A percentile compares a stretch with the other conserved stretches of the same genome.
Conservation (phyloP, 2,888 invertebrate species). For the Caenorhabditis becei region DNA sequence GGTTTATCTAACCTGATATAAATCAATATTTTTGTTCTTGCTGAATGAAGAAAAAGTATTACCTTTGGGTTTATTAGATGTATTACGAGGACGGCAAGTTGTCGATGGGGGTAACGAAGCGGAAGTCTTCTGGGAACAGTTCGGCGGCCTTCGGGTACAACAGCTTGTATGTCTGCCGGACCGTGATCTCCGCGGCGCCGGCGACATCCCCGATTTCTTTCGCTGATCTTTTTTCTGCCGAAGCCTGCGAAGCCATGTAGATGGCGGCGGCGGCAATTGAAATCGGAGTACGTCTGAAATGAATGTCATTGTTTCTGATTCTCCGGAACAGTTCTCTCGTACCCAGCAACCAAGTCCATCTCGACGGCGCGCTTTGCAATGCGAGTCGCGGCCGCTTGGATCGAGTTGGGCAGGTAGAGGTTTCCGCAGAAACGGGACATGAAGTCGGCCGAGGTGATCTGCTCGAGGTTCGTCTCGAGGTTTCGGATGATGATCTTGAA, state of each 20-base stretch:
- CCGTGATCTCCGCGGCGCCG: conserved; percentile 98
- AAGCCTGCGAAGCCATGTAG: conserved; percentile 98
- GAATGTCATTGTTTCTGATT: background rate
- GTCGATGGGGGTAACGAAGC: conserved; percentile 94
- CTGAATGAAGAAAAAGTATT: conserved; percentile 3
- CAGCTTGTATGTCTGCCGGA: conserved; percentile 95
- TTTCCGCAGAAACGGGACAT: conserved; percentile 95
- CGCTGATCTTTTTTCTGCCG: conserved; percentile 93
- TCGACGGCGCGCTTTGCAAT: conserved; percentile 97
- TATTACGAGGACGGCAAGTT: conserved; percentile 87
- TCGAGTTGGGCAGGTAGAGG: conserved; percentile 86
- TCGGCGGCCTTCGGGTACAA: conserved; percentile 93
- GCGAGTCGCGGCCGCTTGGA: conserved; percentile 89
- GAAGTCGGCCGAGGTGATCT: conserved; percentile 98
- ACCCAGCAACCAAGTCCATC: conserved; percentile 85
- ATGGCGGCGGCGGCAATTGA: conserved; percentile 99
- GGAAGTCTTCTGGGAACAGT: conserved; percentile 96
- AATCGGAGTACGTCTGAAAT: conserved; percentile 90
- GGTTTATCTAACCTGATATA: too few species aligned
- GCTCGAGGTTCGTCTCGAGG: conserved; percentile 95
- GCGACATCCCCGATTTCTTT: conserved; percentile 99
- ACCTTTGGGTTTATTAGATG: background rate
- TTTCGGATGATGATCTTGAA: conserved; percentile 97
- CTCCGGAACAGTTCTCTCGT: background rate
- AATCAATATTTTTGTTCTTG: background rate